Conservation (phyloP, 2,113 vertebrate genomes). For the Anguilla japonica region DNA sequence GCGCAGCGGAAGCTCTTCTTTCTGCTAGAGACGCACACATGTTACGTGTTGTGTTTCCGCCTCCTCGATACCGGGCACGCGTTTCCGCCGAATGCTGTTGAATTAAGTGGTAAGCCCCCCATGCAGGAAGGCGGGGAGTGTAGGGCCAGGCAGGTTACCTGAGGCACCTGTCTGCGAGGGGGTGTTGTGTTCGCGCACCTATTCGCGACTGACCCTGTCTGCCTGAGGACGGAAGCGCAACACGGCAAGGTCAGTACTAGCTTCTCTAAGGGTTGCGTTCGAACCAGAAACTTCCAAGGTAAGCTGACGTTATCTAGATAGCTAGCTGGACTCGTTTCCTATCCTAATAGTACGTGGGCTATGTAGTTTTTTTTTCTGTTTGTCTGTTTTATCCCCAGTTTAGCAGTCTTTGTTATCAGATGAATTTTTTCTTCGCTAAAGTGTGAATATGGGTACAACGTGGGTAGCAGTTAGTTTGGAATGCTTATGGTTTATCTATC, state of each 20-base stretch:
- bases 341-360: neutral
- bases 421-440: neutral
- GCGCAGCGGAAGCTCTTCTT: neutral
- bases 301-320: neutral
- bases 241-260: conserved; percentile 69
- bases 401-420: neutral
- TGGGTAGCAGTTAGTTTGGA: neutral
- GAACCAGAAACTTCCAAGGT: conserved; percentile 9
- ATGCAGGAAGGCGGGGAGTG: conserved; percentile 54
- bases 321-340: neutral
- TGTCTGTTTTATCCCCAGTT: neutral
- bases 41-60: neutral
- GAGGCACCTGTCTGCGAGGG: conserved; percentile 43
- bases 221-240: conserved; percentile 49
- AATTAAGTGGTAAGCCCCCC: conserved; percentile 32
- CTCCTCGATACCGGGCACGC: conserved; percentile 9
- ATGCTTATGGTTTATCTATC: neutral
- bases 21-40: neutral
- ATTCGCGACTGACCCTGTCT: conserved; percentile 32
- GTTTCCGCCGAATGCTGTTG: conserved; percentile 13
- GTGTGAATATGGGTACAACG: neutral
- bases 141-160: conserved; percentile 41
- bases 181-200: conserved; percentile 38
- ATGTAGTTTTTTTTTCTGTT: neutral
- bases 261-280: conserved; percentile 32